Conservation (phyloP, 2,888 invertebrate species). For the Ganaspis brasiliensis region DNA sequence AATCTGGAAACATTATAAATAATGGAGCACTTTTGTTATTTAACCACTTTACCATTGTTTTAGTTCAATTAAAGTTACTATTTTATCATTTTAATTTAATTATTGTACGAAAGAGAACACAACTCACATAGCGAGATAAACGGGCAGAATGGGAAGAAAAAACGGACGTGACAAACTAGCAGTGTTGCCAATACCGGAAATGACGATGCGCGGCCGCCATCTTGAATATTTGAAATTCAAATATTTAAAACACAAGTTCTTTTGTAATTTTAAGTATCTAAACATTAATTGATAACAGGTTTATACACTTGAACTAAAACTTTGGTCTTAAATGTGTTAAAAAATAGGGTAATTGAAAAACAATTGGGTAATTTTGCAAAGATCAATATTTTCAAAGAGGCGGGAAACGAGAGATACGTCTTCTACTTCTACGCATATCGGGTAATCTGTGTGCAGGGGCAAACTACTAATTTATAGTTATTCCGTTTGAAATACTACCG, state of each 20-base stretch:
- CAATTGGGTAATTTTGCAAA: too few relatives aligned
- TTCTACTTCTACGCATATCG: background rate
- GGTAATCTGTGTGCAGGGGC: background rate
- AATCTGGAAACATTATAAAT: background rate
- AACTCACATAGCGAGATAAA: slow-evolving; percentile 10
- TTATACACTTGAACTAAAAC: too few relatives aligned
- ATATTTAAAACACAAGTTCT: background rate
- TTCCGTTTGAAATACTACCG: background rate
- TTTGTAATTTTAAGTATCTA: background rate
- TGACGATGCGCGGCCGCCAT: background rate
- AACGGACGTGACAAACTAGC: background rate
- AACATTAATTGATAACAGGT: too few relatives aligned
- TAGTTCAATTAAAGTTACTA: background rate
- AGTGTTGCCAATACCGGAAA: background rate
- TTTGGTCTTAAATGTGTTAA: too few relatives aligned
- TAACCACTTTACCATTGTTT: background rate
- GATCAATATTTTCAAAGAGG: too few relatives aligned
- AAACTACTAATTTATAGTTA: background rate
- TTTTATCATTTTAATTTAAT: background rate
- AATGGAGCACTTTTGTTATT: background rate
- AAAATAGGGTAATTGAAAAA: too few relatives aligned
- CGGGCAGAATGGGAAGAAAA: slow-evolving; percentile 23
- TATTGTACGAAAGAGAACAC: too few relatives aligned
- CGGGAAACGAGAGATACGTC: background rate
- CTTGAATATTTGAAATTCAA: background rate